These are phyloP conservation scores for Nephila pilipes DNA, from an alignment of 1,140 invertebrate species.

Conservation along the genomic window DNA sequence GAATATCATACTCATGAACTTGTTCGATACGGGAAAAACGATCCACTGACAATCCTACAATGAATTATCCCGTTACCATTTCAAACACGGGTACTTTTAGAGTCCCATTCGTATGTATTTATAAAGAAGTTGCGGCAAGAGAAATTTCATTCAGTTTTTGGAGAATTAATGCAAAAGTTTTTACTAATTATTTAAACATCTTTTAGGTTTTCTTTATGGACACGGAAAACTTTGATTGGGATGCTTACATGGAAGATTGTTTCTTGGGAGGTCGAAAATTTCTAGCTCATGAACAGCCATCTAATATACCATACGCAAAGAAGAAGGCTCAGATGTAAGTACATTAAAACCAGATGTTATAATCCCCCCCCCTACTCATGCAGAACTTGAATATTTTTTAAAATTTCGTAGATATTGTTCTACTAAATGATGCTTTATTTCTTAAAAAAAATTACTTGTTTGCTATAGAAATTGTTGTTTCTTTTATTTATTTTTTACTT, in stretches of 20 bases:
- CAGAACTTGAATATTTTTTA: neutral
- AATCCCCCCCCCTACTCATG: neutral
- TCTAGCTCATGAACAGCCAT: constrained; percentile 67
- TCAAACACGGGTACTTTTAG: too few species aligned
- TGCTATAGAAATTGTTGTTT: neutral
- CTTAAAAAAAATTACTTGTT: neutral
- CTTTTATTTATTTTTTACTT: neutral
- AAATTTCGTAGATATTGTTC: neutral
- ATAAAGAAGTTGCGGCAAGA: too few species aligned
- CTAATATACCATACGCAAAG: constrained; percentile 71
- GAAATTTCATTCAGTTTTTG: too few species aligned
- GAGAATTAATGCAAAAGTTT: too few species aligned
- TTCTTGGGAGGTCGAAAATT: constrained; percentile 61
- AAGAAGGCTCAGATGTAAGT: constrained; percentile 69
- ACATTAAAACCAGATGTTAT: neutral
- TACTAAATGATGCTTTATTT: too few species aligned
- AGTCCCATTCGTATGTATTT: too few species aligned
- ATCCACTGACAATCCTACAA: too few species aligned
- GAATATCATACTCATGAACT: too few species aligned
- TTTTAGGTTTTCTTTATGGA: constrained; percentile 68
- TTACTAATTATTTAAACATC: neutral
- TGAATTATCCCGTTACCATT: too few species aligned
- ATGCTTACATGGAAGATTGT: constrained; percentile 57
- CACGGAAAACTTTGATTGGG: constrained; percentile 58
- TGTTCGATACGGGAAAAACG: too few species aligned